Evolutionary conservation across 2,888 invertebrate species (phyloP), one percentile per base, ranked within the genome.

Genomic region (Sialis lutaria): DNA sequence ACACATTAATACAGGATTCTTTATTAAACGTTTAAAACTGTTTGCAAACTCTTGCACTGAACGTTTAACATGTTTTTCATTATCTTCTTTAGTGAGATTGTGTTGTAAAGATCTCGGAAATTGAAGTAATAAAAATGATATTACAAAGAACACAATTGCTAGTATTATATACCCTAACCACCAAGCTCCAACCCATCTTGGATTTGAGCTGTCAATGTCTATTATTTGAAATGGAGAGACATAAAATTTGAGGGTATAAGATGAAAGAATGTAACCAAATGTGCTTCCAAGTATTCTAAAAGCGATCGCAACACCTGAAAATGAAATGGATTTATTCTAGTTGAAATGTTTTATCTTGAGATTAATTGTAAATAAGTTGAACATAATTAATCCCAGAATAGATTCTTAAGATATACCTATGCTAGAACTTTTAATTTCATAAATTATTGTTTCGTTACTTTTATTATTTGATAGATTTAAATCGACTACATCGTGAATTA

Each of bases 111-210:
- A 75, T 55, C 77, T 76, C 0, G 83, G 83, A 53, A 82, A 83
- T 48, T 81, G 65, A 1, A 77, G 74, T 12, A 83, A 59, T 2
- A 82, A 64, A n/a, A 73, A 67, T 0, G 79, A 75, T 9, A 77
- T 73, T 6, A 77, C 50, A 40, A 76, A 67, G 22, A 80, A 64
- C 2, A 77, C 58, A 1, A 69, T 60, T n/a, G 74, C 77, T 40
- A 81, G 62, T 13, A 82, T 69, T 22, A 81, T 65, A 77, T 81
- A 82, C 1, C 82, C 83, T 43, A 83, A 58, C 84, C 84, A 86
- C 84, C 84, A 85, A 13, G 85, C 84, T 1, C 85, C 85, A 41
- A 85, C 64, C 85, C 85, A 86, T 53, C 82, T 69, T 1, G 83
- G 82, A 64, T 84, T 82, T 48, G 69, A 68, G 49, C 70, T 75